Percentiles rank a stretch among this genome's conserved stretches.
Evolutionary conservation across 2,113 vertebrate genomes (phyloP).

Genomic region (Sceloporus tristichus): DNA sequence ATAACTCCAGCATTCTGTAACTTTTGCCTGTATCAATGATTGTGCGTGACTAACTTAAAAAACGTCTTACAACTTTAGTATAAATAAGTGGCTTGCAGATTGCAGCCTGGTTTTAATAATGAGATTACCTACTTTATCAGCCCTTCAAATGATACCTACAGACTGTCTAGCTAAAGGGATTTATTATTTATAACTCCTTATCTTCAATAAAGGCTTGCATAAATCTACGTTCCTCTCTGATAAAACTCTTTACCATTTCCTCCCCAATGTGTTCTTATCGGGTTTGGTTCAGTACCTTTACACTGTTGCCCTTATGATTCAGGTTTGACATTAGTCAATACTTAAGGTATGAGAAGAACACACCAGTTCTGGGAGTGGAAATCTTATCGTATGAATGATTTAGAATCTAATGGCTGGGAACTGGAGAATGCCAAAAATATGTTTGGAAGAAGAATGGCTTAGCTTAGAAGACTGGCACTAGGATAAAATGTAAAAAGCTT

Average conservation of each 20-base stretch:
- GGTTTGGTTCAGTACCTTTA: slow-evolving; percentile 14
- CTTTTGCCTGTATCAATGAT: background rate
- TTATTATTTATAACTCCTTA: slow-evolving; percentile 25
- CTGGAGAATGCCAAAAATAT: slow-evolving; percentile 32
- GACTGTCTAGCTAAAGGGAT: slow-evolving; percentile 2
- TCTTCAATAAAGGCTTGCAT: background rate
- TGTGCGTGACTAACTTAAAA: background rate
- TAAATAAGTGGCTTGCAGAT: background rate
- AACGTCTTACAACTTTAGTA: background rate
- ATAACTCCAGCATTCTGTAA: background rate
- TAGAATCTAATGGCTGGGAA: slow-evolving; percentile 11
- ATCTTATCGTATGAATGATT: background rate
- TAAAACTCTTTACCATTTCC: slow-evolving; percentile 22
- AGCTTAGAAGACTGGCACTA: background rate
- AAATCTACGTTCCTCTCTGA: slow-evolving; percentile 13
- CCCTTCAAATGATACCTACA: background rate
- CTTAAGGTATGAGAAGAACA: background rate
- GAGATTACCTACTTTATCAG: background rate
- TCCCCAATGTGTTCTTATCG: slow-evolving; percentile 9
- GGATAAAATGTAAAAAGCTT: slow-evolving; percentile 3
- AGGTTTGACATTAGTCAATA: background rate
- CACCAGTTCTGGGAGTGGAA: background rate
- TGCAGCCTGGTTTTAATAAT: background rate
- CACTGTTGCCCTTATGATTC: background rate
- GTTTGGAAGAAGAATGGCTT: background rate